Evolutionary conservation across 2,888 invertebrate genomes (phyloP), one percentile per base, ranked within the genome.

Genomic region (Eurytoma adleriae): DNA sequence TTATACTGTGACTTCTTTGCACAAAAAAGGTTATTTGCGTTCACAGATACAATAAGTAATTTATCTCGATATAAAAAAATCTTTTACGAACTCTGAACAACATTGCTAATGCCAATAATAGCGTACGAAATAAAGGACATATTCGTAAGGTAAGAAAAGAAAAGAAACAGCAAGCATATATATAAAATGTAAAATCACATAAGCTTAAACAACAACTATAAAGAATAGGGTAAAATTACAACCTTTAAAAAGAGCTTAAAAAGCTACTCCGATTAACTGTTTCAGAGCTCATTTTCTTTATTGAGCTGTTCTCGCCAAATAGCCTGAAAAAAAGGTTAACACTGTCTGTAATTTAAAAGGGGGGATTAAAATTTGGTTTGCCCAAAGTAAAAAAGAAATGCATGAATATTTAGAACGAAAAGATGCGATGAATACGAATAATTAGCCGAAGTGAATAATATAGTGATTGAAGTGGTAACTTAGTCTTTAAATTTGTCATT

Each of bases 241-340:
- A 81, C 81, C 81, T 81, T 81, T 69, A 70, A 68, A 61, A 75
- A 61, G 40, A 40, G 64, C 75, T 69, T 69, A 78, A 78, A 78
- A 78, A 76, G 69, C 18, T 80, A 77, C 77, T 77, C 80, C 77
- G 62, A 64, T 73, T 56, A 77, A 69, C 18, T 59, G 75, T 76
- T 76, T 81, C 75, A 81, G 27, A 79, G 74, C 68, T 81, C 81
- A 78, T 74, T 81, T 79, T 79, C 79, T 72, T 81, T 81, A 78
- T 81, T 57, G 64, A 81, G 18, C 74, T 81, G 75, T 64, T 81
- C 78, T 79, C 79, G 62, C 79, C 79, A 81, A 59, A 64, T 62
- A 14, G 67, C 81, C 79, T 81, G 79, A 76, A 81, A 81, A 80
- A 81, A 78, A 75, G 40, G 66, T 78, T 73, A 74, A 77, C n/a